Conservation (phyloP, 2,797 vertebrate species). For the Tarsius wallacei region DNA sequence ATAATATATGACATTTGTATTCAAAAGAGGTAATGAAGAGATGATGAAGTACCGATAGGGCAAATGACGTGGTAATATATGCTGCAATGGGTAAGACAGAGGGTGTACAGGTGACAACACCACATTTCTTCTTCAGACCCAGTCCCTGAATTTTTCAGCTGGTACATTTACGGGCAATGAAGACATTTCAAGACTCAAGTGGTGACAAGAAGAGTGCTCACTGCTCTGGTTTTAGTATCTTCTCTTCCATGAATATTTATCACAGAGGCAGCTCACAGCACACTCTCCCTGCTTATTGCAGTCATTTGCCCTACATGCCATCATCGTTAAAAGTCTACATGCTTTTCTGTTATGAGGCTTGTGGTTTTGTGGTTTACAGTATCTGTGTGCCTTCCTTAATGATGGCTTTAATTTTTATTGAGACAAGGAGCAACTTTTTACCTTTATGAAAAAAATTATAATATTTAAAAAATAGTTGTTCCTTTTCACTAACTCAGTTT, state of each 20-base stretch:
- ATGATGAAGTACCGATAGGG: slow-evolving; percentile 43
- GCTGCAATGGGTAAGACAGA: background rate
- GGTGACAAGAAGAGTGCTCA: slow-evolving; percentile 47
- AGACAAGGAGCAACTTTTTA: background rate
- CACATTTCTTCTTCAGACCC: slow-evolving; percentile 35
- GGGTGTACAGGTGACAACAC: slow-evolving; percentile 24
- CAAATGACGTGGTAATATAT: background rate
- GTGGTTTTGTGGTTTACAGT: background rate
- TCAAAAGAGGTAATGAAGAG: slow-evolving; percentile 59
- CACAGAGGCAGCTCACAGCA: background rate
- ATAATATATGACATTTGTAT: slow-evolving; percentile 51
- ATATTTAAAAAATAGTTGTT: slow-evolving; percentile 2
- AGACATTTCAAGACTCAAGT: slow-evolving; percentile 59
- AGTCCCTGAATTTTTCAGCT: slow-evolving; percentile 40
- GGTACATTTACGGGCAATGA: slow-evolving; percentile 34
- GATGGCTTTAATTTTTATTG: background rate
- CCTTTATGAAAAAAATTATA: background rate
- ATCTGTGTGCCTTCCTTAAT: background rate
- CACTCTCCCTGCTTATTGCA: background rate
- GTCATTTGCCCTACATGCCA: rapidly evolving
- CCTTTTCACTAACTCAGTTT: slow-evolving; percentile 17
- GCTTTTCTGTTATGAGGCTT: slow-evolving; percentile 29
- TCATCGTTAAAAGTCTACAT: background rate
- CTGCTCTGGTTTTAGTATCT: slow-evolving; percentile 67
- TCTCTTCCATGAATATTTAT: slow-evolving; percentile 67